Evolutionary conservation across 2,113 vertebrate genomes (phyloP), one percentile per base, ranked within the genome.

Genomic region (Genyomyrus donnyi): DNA sequence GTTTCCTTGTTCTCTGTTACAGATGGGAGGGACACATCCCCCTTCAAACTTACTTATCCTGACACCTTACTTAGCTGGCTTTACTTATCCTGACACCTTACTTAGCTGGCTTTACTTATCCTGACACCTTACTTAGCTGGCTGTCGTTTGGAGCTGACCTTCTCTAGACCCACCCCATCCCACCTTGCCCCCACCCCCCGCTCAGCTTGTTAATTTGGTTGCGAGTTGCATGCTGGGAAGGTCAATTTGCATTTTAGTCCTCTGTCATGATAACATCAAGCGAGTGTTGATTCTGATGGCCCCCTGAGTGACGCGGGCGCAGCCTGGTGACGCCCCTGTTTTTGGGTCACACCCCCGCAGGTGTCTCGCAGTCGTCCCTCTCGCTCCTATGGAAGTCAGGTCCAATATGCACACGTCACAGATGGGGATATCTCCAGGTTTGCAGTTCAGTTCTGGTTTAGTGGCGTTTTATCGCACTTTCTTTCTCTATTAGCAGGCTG

Each of bases 221-320:
- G 80, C 42, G 39, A 50, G 24, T 84, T 85, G 49, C 70, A 56
- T 83, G 45, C 70, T 80, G 56, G 62, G 62, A 49, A 46, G 70
- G 24, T 84, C 80, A 31, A 35, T 19, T 85, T 84, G 80, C 52
- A 15, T 80, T 86, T 70, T 21, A 56, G 77, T 89, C 77, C 74
- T 83, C 21, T n/a, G 77, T 53, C 49, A 39, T 0, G 88, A 56
- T 56, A 17, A 52, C 9, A n/a, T 58, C 58, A 46, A 48, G 53
- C 27, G 49, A 80, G 27, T 88, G 85, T 88, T 85, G 86, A 87
- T 50, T 87, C 62, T n/a, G 66, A 77, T 87, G 31, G 45, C 56
- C 56, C 56, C 7, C 21, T 9, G 21, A 3, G 24, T 62, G 56
- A 62, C 7, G 21, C 8, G 21, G n/a, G 21, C 2, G 35, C 77